Base-by-base conservation (phyloP, 2,888 invertebrate species). In the Pachydiplax longipennis region DNA sequence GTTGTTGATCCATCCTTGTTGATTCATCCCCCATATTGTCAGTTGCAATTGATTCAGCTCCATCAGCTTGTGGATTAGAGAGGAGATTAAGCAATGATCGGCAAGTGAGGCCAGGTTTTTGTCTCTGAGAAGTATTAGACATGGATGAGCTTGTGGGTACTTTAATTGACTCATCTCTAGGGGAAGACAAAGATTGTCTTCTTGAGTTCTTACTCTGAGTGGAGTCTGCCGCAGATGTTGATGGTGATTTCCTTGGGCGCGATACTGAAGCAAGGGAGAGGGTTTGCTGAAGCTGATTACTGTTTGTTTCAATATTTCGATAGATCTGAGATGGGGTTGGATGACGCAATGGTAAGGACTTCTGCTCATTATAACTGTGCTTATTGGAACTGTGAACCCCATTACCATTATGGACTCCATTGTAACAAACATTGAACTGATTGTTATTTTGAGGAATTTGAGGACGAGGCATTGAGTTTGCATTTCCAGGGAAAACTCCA, bases 11-110 rank as follows among this genome's bases (percentile, higher is more conserved):
- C 83, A 37, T 58, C 40, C 90, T 87, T n/a, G 37, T 35, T 8
- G 61, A 48, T n/a, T 87, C 87, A 35, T 87, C 87, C 10, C 37
- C n/a, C 18, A n/a, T 61, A 61, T 61, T 87, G 18, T 87, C 87
- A 22, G 22, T 25, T 58, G 87, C 37, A 2, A 87, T 40, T 1
- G 65, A 61, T 37, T 87, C 87, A 1, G 40, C 37, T 1, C 87
- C 87, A 65, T 91, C 91, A 48, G 90, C 37, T 65, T 91, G 90
- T 35, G 91, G 91, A n/a, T 91, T 91, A 3, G 91, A 90, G 93
- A 96, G 93, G 91, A 96, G 93, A 93, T 96, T 96, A 92, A 95
- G 95, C 92, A 96, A 94, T 40, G 96, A 95, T 93, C 95, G 96
- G 90, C 92, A 92, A 15, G 92, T 92, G 15, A 91, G 91, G 8